Evolutionary conservation across 2,888 invertebrate species (phyloP).

Genomic region (Xiphydria camelus): DNA sequence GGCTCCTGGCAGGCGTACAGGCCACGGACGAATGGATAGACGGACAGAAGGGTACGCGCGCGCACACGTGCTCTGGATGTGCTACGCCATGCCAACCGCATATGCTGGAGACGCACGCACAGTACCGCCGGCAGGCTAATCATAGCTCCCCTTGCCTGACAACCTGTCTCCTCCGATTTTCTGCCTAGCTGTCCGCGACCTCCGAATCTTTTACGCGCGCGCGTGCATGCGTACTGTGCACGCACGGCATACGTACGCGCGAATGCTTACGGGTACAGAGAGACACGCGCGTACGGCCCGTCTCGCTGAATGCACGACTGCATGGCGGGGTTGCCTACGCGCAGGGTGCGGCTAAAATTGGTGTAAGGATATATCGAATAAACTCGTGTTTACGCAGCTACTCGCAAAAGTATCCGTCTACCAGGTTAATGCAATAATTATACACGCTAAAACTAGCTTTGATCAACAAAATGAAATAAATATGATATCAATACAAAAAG

Average conservation of each 20-base stretch:
- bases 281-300: neutral
- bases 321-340: too few relatives aligned
- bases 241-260: too few relatives aligned
- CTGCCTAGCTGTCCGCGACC: slow-evolving; percentile 48
- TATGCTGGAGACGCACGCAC: slow-evolving; percentile 30
- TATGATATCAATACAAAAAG: too few relatives aligned
- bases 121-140: slow-evolving; percentile 40
- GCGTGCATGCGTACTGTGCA: neutral
- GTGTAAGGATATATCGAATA: too few relatives aligned
- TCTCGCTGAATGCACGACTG: too few relatives aligned
- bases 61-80: slow-evolving; percentile 38
- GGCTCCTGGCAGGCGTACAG: slow-evolving; percentile 55
- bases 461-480: too few relatives aligned
- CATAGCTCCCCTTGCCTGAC: slow-evolving; percentile 54
- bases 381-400: too few relatives aligned
- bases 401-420: too few relatives aligned
- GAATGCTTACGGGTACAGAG: too few relatives aligned
- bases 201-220: slow-evolving; percentile 14
- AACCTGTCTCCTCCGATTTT: slow-evolving; percentile 58
- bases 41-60: slow-evolving; percentile 19
- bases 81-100: slow-evolving; percentile 36
- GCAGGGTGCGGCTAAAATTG: too few relatives aligned
- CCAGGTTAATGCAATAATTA: too few relatives aligned
- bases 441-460: too few relatives aligned
- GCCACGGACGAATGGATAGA: slow-evolving; percentile 32